These are phyloP conservation scores for Drosophila tripunctata DNA, from an alignment of 2,888 invertebrate genomes.

Conservation along the genomic window DNA sequence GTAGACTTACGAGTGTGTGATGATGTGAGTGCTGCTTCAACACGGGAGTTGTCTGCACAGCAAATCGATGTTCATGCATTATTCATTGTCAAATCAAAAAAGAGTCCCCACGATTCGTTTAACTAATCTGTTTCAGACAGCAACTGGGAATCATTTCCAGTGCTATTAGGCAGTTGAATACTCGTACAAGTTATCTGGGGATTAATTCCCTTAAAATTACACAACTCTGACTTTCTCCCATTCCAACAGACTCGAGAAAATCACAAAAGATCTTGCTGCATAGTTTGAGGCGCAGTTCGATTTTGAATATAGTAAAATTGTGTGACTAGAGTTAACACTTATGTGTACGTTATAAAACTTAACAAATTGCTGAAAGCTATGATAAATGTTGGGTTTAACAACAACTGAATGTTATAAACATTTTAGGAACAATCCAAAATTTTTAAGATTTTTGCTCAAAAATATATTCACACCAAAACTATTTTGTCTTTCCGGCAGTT, in stretches of 20 bases:
- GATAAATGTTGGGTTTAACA: no score
- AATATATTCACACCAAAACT: no score
- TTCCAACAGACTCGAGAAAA: neutral
- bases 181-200: neutral
- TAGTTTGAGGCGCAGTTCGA: neutral
- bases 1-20: neutral
- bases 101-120: constrained; percentile 25
- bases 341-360: no score
- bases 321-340: no score
- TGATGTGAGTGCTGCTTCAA: neutral
- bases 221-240: neutral
- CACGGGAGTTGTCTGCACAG: constrained; percentile 3
- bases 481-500: no score
- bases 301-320: no score
- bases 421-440: no score
- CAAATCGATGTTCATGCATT: constrained; percentile 43
- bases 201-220: neutral
- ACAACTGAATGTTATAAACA: no score
- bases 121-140: constrained; percentile 18
- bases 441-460: no score
- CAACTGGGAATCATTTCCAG: constrained; percentile 1
- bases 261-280: neutral
- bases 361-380: no score
- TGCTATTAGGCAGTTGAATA: neutral
- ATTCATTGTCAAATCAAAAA: constrained; percentile 37